phyloP scores from a whole-genome alignment of 2,888 invertebrate genomes.

The Aelia acuminata region DNA sequence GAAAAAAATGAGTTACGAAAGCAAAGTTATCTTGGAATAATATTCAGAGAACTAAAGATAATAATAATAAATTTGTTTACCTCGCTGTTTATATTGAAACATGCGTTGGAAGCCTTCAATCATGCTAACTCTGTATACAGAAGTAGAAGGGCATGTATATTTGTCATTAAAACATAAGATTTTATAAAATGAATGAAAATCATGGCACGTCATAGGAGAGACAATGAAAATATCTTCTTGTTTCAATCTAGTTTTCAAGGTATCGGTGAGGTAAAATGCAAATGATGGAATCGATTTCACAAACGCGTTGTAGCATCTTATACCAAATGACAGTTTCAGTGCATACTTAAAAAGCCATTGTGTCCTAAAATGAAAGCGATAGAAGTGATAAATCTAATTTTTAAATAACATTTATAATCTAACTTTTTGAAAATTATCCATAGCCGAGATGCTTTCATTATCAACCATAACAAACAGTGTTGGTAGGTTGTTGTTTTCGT shows the following conservation, averaged over 20 bases:
- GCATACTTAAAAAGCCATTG: not conserved
- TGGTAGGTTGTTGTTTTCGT: no score
- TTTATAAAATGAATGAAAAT: not conserved
- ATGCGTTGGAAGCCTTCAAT: not conserved
- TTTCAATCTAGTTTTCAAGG: not conserved
- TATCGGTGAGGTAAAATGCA: not conserved
- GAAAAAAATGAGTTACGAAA: no score
- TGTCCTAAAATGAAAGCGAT: not conserved
- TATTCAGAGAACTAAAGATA: no score
- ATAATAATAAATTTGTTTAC: not conserved
- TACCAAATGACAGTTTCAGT: not conserved
- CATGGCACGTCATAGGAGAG: not conserved
- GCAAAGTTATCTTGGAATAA: no score
- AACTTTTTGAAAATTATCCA: no score
- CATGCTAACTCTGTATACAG: not conserved
- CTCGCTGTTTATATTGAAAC: not conserved
- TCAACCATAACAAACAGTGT: no score
- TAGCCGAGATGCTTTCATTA: no score
- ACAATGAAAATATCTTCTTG: not conserved
- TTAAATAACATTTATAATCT: not conserved
- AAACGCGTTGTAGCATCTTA: not conserved
- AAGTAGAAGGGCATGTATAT: not conserved
- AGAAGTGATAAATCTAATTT: not conserved
- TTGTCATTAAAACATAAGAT: not conserved
- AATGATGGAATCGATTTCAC: not conserved